Conservation (phyloP, 30 jellyfish, hydroid and myxozoan genomes). For the Hydractinia echinata region DNA sequence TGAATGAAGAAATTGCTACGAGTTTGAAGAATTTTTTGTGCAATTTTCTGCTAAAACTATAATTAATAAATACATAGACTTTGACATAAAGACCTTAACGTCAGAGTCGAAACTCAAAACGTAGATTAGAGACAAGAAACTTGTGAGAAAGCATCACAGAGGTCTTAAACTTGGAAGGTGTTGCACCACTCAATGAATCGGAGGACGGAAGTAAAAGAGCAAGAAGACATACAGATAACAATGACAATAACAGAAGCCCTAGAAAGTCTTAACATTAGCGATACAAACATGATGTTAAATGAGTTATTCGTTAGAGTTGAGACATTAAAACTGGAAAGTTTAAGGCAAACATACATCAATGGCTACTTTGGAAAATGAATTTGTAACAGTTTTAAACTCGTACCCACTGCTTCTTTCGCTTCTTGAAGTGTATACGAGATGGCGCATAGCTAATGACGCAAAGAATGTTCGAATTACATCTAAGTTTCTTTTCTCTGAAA, state of each 20-base stretch:
- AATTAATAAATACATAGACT: background rate
- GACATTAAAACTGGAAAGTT: no score
- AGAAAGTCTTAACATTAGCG: background rate
- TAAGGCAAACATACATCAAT: no score
- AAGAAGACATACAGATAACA: background rate
- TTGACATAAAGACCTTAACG: background rate
- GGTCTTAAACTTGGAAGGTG: background rate
- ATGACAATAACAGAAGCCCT: background rate
- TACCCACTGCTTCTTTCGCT: no score
- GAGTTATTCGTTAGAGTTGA: background rate
- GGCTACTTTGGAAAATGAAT: no score
- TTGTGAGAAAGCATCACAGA: background rate
- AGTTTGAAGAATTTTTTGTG: background rate
- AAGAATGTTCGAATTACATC: background rate
- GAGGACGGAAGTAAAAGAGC: background rate
- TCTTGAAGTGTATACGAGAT: no score
- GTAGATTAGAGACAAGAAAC: background rate
- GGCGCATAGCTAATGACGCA: background rate
- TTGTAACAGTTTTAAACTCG: no score
- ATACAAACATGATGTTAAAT: background rate
- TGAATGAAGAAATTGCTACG: no score
- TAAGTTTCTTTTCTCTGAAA: background rate
- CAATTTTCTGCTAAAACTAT: background rate
- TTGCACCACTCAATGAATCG: background rate
- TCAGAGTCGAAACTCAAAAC: background rate